These are phyloP conservation scores for Xylophagus ater DNA, from an alignment of 2,888 invertebrate species.

Conservation along the genomic window DNA sequence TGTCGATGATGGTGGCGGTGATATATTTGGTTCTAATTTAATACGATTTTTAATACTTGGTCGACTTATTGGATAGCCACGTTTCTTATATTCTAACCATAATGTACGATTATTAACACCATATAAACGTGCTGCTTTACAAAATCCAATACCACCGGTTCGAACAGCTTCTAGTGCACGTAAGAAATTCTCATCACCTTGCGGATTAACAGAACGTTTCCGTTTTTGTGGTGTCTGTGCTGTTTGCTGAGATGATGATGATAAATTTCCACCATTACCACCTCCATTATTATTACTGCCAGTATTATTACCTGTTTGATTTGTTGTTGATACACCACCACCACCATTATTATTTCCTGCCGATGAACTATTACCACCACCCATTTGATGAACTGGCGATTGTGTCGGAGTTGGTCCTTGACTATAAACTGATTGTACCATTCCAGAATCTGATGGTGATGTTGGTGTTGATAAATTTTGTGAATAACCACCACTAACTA, in stretches of 20 bases:
- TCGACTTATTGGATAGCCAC: constrained; percentile 70
- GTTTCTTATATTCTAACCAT: constrained; percentile 76
- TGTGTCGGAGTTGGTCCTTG: constrained; percentile 40
- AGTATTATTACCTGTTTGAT: too few relatives aligned
- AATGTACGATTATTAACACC: constrained; percentile 77
- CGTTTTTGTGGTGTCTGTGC: constrained; percentile 44
- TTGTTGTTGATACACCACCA: constrained; percentile 13
- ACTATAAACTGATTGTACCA: constrained; percentile 42
- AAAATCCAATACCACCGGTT: constrained; percentile 74
- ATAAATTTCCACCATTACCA: constrained; percentile 21
- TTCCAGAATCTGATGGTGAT: constrained; percentile 45
- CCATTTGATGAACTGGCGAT: constrained; percentile 33
- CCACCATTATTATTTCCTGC: neutral
- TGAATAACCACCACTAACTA: constrained; percentile 42
- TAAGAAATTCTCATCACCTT: constrained; percentile 72
- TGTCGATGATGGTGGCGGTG: constrained; percentile 44
- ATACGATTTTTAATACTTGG: constrained; percentile 67
- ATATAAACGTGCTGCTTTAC: constrained; percentile 72
- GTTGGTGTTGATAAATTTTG: constrained; percentile 47
- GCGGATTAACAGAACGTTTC: constrained; percentile 66
- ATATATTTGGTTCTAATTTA: constrained; percentile 52
- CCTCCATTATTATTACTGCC: too few relatives aligned
- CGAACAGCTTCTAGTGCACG: constrained; percentile 71
- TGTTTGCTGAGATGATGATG: constrained; percentile 22
- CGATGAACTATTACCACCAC: neutral